phyloP scores from a whole-genome alignment of 2,888 invertebrate species.

The Drosophila gaucha region DNA sequence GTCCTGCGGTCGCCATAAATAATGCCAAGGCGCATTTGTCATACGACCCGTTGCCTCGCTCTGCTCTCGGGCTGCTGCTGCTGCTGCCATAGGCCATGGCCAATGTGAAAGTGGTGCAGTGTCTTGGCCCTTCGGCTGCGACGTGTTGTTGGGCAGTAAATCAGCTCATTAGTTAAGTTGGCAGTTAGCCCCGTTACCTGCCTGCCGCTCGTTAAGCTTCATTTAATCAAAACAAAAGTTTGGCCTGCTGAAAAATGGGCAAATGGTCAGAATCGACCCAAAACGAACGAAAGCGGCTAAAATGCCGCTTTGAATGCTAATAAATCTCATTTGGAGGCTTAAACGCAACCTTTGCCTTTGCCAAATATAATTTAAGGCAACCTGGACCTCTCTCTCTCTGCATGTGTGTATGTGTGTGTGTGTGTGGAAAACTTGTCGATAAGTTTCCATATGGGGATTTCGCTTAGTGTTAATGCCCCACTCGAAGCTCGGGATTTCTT shows the following conservation, averaged over 20 bases:
- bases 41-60: conserved; percentile 59
- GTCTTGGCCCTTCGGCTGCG: conserved; percentile 27
- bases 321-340: conserved; percentile 78
- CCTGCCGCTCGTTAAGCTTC: conserved; percentile 75
- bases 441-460: conserved; percentile 38
- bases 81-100: conserved; percentile 11
- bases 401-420: not conserved
- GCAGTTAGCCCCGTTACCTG: conserved; percentile 35
- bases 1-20: conserved; percentile 82
- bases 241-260: conserved; percentile 74
- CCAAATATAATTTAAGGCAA: conserved; percentile 63
- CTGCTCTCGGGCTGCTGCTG: too few relatives aligned
- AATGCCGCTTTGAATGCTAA: conserved; percentile 81
- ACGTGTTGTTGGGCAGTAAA: conserved; percentile 76
- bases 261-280: conserved; percentile 5
- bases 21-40: conserved; percentile 79
- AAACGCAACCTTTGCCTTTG: conserved; percentile 63
- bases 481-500: conserved; percentile 31
- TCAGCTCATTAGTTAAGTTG: conserved; percentile 82
- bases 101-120: too few relatives aligned
- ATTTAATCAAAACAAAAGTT: conserved; percentile 83
- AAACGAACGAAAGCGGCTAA: conserved; percentile 63
- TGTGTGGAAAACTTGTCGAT: conserved; percentile 37
- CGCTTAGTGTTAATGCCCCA: conserved; percentile 33
- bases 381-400: conserved; percentile 8